Conservation (phyloP, 2,113 vertebrate genomes). For the Propithecus coquereli region DNA sequence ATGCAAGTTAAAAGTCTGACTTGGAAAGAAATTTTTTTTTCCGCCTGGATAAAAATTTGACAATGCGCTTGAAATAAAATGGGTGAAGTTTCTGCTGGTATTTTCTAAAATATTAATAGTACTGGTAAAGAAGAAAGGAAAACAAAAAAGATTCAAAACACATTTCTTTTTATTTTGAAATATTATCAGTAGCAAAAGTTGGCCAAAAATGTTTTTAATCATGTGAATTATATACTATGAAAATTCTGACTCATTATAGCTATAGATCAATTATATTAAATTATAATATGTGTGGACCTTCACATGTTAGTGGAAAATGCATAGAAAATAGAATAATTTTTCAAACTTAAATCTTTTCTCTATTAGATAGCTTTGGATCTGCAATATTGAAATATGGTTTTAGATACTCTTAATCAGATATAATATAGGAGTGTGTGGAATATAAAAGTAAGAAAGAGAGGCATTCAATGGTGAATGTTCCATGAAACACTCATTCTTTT, state of each 20-base stretch:
- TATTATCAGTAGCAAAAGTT: not conserved
- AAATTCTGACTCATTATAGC: not conserved
- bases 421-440: not conserved
- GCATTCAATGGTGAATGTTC: not conserved
- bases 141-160: too few relatives aligned
- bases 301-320: not conserved
- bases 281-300: not conserved
- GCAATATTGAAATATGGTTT: not conserved
- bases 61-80: not conserved
- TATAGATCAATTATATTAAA: not conserved
- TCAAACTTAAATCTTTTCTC: not conserved
- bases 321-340: not conserved
- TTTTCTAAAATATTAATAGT: not conserved
- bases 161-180: conserved; percentile 16
- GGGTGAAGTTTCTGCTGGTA: not conserved
- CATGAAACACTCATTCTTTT: not conserved
- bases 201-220: not conserved
- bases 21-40: not conserved
- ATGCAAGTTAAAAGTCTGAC: not conserved
- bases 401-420: not conserved
- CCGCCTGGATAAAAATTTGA: not conserved
- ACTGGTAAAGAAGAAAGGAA: not conserved
- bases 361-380: not conserved
- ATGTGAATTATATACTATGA: not conserved
- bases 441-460: not conserved